Evolutionary conservation across 2,113 vertebrate genomes (phyloP).

Genomic region (Oreochromis tanganicae): DNA sequence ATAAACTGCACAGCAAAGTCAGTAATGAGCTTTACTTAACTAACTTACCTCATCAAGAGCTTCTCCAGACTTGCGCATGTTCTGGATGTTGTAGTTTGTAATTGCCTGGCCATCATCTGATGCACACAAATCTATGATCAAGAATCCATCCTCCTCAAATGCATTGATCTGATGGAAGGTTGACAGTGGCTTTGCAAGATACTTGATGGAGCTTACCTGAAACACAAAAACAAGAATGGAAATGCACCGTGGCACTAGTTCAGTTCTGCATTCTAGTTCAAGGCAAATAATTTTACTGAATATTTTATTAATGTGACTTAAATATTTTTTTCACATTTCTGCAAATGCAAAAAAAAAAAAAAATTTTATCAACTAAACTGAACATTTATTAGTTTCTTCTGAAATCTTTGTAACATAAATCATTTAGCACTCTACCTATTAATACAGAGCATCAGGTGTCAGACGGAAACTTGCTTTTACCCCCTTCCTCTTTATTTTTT

Average conservation of each 20-base stretch:
- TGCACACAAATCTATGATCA: constrained; percentile 85
- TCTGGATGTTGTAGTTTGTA: constrained; percentile 77
- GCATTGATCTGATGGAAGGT: constrained; percentile 90
- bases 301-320: not conserved
- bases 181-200: constrained; percentile 70
- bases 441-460: not conserved
- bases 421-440: not conserved
- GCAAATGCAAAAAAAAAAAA: not conserved
- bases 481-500: not conserved
- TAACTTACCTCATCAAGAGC: constrained; percentile 79
- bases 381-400: not conserved
- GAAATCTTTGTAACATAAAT: not conserved
- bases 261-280: no score
- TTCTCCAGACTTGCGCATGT: constrained; percentile 79
- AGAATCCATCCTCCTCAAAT: constrained; percentile 80
- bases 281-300: not conserved
- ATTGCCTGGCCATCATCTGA: constrained; percentile 77
- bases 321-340: not conserved
- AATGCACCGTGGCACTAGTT: not conserved
- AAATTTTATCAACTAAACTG: not conserved
- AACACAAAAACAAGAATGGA: not conserved
- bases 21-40: not conserved
- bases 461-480: not conserved
- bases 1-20: rapidly evolving
- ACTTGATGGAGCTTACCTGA: constrained; percentile 74